Evolutionary conservation across 2,113 vertebrate genomes (phyloP).

Genomic region (Cynoglossus semilaevis): DNA sequence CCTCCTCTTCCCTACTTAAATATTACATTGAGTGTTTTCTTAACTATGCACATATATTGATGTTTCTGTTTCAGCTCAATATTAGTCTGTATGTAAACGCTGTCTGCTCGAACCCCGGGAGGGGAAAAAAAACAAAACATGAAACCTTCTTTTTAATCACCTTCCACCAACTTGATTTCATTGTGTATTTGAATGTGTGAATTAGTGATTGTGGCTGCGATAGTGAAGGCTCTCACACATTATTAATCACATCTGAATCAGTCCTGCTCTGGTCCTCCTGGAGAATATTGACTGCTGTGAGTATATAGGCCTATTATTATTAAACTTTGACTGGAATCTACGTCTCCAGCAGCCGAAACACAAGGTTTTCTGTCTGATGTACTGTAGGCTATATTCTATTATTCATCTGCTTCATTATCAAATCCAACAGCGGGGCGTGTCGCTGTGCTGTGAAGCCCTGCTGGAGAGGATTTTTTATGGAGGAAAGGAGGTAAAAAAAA

Average conservation of each 20-base stretch:
- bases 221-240: slow-evolving; percentile 43
- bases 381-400: slow-evolving; percentile 67
- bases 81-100: slow-evolving; percentile 24
- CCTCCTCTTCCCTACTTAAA: slow-evolving; percentile 20
- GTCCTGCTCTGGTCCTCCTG: slow-evolving; percentile 32
- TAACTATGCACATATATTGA: slow-evolving; percentile 36
- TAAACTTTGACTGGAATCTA: slow-evolving; percentile 61
- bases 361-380: slow-evolving; percentile 64
- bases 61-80: slow-evolving; percentile 31
- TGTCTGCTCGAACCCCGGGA: slow-evolving; percentile 19
- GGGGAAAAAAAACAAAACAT: slow-evolving; percentile 7
- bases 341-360: slow-evolving; percentile 59
- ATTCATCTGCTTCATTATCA: slow-evolving; percentile 70
- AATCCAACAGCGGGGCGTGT: slow-evolving; percentile 67
- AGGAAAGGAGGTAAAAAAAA: slow-evolving; percentile 40
- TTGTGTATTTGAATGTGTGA: slow-evolving; percentile 42
- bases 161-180: slow-evolving; percentile 33
- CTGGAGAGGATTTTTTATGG: slow-evolving; percentile 22
- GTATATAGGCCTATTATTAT: slow-evolving; percentile 50
- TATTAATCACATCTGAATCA: slow-evolving; percentile 59
- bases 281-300: slow-evolving; percentile 53
- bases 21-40: slow-evolving; percentile 14
- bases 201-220: slow-evolving; percentile 44
- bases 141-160: slow-evolving; percentile 38
- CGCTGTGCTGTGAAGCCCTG: slow-evolving; percentile 60